Evolutionary conservation across 2,888 invertebrate genomes (phyloP), one percentile per base, ranked within the genome.

Genomic region (Heliconius erato): DNA sequence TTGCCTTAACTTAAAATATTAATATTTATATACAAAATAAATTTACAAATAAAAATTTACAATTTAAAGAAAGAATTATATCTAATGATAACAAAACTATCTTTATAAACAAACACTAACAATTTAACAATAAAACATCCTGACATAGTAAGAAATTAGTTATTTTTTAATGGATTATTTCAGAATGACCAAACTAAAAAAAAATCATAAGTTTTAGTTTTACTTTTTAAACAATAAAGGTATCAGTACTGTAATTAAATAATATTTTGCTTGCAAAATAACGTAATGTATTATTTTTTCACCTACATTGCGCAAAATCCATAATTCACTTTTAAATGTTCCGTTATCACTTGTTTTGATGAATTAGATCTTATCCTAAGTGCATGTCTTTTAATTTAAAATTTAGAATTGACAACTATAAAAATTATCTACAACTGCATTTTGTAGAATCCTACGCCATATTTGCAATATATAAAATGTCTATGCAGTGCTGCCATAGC

Each of bases 231-330:
- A 86, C 86, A 88, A 88, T 88, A 85, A 88, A 88, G 87, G 87
- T 88, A 86, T 87, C 59, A 81, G 68, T 63, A 82, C 81, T 72
- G 26, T 87, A 90, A 88, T 88, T 72, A 49, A 72, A 78, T 89
- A 85, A 83, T 89, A 90, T 89, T 88, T 89, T 90, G 88, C 87
- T 91, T 90, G 88, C 83, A 88, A 90, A 91, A 87, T 68, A 63
- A 54, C 77, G 72, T 80, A 68, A 87, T 87, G 86, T 89, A 85
- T 89, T 88, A 84, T 84, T 85, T 79, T 83, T 83, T 79, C 86
- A 95, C 95, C 92, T 95, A 95, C 95, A 95, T 95, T 91, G 91
- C 93, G 92, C 89, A 90, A 90, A 92, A 92, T 92, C 93, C 94
- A 94, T 94, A 94, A 94, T 92, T 93, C 94, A 95, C 94, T 92